phyloP scores from a whole-genome alignment of 2,113 vertebrate species.

The Hepsetus odoe region DNA sequence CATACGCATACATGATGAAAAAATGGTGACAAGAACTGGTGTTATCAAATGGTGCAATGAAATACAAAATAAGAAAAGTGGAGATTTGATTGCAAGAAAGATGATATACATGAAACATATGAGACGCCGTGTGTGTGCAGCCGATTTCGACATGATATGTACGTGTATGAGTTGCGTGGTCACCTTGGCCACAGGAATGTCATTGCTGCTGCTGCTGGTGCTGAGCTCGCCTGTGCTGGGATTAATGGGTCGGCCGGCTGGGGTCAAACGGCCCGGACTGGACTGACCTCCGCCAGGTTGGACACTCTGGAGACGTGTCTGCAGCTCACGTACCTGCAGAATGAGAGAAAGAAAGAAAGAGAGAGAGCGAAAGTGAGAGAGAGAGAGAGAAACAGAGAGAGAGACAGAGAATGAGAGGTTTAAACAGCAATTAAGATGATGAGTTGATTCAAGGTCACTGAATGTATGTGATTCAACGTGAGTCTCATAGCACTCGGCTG shows the following conservation, averaged over 20 bases:
- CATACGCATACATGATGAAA: no score
- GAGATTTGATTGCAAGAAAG: no score
- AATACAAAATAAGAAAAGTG: no score
- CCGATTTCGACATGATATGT: no score
- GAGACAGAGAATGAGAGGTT: background rate
- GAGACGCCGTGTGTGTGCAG: no score
- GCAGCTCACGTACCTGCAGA: slow-evolving; percentile 83
- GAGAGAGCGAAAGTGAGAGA: background rate
- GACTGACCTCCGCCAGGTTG: slow-evolving; percentile 77
- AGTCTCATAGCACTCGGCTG: no score
- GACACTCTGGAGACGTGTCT: slow-evolving; percentile 83
- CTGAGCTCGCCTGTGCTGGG: slow-evolving; percentile 88
- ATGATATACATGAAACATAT: no score
- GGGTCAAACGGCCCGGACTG: slow-evolving; percentile 80
- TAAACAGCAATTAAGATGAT: background rate
- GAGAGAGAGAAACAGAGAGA: background rate
- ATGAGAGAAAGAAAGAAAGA: background rate
- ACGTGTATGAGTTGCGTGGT: background rate
- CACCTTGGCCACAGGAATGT: slow-evolving; percentile 87
- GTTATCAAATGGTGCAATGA: no score
- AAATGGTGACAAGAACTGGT: no score
- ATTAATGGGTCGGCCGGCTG: slow-evolving; percentile 80
- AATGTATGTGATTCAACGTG: background rate
- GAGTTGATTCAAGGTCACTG: background rate
- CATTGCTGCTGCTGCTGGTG: slow-evolving; percentile 89